phyloP scores from a whole-genome alignment of 2,113 vertebrate species.

The Osmerus eperlanus region DNA sequence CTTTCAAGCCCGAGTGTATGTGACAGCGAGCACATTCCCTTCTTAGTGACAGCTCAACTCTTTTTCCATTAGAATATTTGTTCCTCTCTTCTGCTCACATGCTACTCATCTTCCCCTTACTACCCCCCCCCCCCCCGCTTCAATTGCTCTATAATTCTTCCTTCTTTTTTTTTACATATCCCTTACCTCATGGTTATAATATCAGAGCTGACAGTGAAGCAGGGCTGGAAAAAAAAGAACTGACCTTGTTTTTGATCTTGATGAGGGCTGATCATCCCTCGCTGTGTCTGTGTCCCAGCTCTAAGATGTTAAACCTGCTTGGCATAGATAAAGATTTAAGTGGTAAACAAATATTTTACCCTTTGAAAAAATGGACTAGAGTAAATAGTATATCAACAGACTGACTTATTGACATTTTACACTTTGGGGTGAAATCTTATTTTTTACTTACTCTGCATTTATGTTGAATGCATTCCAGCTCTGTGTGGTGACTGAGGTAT shows the following conservation, averaged over 20 bases:
- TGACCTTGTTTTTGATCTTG: constrained; percentile 27
- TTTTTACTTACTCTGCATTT: no score
- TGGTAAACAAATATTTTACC: no score
- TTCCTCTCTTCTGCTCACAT: constrained; percentile 1
- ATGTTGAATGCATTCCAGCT: no score
- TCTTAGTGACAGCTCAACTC: constrained; percentile 45
- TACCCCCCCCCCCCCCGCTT: neutral
- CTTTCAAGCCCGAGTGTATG: constrained; percentile 22
- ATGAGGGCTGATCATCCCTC: neutral
- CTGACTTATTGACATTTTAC: no score
- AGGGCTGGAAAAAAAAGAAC: constrained; percentile 42
- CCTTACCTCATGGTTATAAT: constrained; percentile 30
- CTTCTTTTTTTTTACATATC: neutral
- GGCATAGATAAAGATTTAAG: no score
- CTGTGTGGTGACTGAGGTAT: no score
- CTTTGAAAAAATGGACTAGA: no score
- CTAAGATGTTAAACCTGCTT: neutral
- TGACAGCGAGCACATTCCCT: constrained; percentile 43
- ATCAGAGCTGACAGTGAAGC: constrained; percentile 45
- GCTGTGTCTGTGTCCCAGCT: neutral
- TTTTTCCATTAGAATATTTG: constrained; percentile 42
- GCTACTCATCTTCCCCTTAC: neutral
- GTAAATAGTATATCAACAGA: no score
- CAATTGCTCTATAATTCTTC: neutral
- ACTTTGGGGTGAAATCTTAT: no score